Evolutionary conservation across 2,113 vertebrate genomes (phyloP), one percentile per base, ranked within the genome.

Genomic region (Pomatorhinus ruficollis): DNA sequence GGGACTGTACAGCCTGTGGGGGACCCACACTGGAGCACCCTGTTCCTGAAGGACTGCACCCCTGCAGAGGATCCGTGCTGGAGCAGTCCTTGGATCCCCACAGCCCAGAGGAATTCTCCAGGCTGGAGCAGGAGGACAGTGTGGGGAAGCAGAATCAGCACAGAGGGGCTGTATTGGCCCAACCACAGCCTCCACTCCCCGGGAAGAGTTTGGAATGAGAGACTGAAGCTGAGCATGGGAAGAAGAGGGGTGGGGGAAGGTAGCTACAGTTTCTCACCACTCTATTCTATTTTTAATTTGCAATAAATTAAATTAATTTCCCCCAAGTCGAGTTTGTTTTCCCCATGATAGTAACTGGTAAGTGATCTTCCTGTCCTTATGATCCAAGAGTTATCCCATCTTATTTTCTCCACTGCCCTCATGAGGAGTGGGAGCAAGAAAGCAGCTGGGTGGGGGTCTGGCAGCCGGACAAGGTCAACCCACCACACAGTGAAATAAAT

Each of bases 11-110:
- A 76, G 78, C 27, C 68, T 4, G 0, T 1, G 33, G 13, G 6
- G 24, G 6, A 40, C 14, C 24, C 39, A 17, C 0, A 2, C 5
- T 0, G 24, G 31, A 65, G 56, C n/a, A 70, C n/a, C 5, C 69
- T 7, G 15, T 6, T 33, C 23, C 68, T n/a, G 33, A 69, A 70
- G 31, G 33, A 47, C 42, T 19, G 56, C 10, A 17, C 1, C 7
- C 2, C 0, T 2, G 19, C 27, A 60, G 20, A 45, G 30, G 4
- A 31, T 0, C n/a, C 8, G 5, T 0, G 0, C 19, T 3, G 37
- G 17, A 75, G 42, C 35, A 22, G 33, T 3, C 24, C 44, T 6
- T 5, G 23, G 17, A 14, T 37, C 30, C 20, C 20, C 7, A 9
- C 5, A 52, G n/a, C 18, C 44, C 11, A 0, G 1, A 9, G 57